These are phyloP conservation scores for Poeciliopsis prolifica DNA, from an alignment of 2,113 vertebrate genomes.

Conservation along the genomic window DNA sequence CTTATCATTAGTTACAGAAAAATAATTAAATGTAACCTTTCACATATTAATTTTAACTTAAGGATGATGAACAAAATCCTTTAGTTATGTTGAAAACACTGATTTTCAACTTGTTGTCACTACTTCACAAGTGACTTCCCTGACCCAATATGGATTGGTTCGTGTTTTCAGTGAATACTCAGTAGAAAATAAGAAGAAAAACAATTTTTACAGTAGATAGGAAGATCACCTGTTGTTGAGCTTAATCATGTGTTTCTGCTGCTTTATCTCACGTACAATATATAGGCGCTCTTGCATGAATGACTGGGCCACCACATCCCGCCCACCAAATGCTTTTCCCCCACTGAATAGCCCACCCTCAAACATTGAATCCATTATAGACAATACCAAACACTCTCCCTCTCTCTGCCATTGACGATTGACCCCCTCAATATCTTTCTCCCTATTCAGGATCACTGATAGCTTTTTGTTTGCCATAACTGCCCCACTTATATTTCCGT, in stretches of 20 bases:
- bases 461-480: conserved; percentile 80
- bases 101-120: not conserved
- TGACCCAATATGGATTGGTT: conserved; percentile 8
- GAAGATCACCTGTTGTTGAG: conserved; percentile 7
- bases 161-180: conserved; percentile 1
- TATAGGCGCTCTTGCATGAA: conserved; percentile 44
- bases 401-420: conserved; percentile 75
- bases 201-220: not conserved
- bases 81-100: not conserved
- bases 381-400: conserved; percentile 71
- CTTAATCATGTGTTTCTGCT: conserved; percentile 45
- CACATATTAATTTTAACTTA: conserved; percentile 3
- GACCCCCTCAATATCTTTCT: conserved; percentile 69
- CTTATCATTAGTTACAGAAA: conserved; percentile 70
- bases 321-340: conserved; percentile 57
- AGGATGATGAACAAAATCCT: not conserved
- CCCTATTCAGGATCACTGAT: conserved; percentile 75
- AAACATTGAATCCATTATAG: conserved; percentile 72
- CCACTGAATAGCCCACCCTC: conserved; percentile 48
- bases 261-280: conserved; percentile 39
- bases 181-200: not conserved
- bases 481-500: conserved; percentile 72
- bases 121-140: not conserved
- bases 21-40: conserved; percentile 71
- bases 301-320: conserved; percentile 56